Conservation (phyloP, 2,113 vertebrate genomes). For the Talpa occidentalis region DNA sequence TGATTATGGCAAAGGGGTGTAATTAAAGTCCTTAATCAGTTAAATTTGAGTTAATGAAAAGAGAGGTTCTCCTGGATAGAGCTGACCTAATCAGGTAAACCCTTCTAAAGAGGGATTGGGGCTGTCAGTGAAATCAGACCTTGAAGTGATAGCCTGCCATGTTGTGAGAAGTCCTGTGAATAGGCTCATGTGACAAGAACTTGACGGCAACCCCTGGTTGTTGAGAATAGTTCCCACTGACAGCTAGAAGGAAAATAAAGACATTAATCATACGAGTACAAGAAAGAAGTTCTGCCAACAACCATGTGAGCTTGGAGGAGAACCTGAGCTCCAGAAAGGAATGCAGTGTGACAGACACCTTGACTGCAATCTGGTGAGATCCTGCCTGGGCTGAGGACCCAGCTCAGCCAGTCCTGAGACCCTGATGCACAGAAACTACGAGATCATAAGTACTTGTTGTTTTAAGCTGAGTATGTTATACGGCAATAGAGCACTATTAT, state of each 20-base stretch:
- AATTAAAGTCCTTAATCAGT: background rate
- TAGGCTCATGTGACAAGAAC: background rate
- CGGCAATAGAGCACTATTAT: background rate
- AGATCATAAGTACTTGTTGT: background rate
- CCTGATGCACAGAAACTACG: background rate
- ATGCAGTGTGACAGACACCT: background rate
- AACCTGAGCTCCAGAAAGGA: background rate
- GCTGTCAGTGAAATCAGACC: background rate
- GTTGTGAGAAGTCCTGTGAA: background rate
- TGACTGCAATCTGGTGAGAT: background rate
- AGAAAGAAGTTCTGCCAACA: background rate
- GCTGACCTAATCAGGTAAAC: background rate
- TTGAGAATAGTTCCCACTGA: background rate
- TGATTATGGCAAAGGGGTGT: conserved; percentile 11
- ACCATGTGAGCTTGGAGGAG: background rate
- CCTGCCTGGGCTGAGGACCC: background rate
- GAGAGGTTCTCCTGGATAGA: background rate
- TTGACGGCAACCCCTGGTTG: background rate
- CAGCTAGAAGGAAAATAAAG: background rate
- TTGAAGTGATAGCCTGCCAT: background rate
- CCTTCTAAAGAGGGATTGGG: background rate
- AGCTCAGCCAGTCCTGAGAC: background rate
- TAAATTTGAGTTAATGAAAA: background rate
- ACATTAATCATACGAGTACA: background rate
- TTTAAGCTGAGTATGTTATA: background rate